Base-by-base conservation (phyloP, 2,888 invertebrate species). In the Drosophila sordidapex region DNA sequence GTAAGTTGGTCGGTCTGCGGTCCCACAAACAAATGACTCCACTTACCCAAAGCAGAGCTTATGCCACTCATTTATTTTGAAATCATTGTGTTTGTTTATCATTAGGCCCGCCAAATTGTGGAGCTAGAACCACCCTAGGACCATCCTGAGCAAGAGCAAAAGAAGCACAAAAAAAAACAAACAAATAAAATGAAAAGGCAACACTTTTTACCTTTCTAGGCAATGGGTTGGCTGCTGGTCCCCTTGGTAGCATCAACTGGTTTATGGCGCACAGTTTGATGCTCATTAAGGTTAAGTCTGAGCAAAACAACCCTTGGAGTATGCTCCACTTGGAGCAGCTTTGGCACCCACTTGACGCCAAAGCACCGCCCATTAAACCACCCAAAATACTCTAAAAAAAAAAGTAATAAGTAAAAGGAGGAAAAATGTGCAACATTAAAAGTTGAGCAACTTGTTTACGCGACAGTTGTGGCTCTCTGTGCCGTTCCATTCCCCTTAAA, bases 271-370 rank as follows among this genome's bases (percentile, higher is more conserved):
- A 76, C 79, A 84, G 83, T 80, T 82, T 83, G 83, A 78, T 80
- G 83, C 82, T 80, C 83, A 85, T 83, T 83, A 85, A 75, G 81
- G 83, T 77, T 83, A 84, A 82, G 82, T 79, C 84, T 68, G 46
- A 66, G 61, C 49, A 46, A 61, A 65, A 54, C 83, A 76, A 70
- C 76, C 70, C 80, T 80, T 60, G 43, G 51, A 53, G 56, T 51
- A 40, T 43, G 58, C 64, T 35, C 65, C 70, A 70, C 70, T 70
- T 54, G 53, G 54, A 27, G 62, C 56, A 38, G 56, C 36, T 56
- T 56, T 56, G 56, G 56, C 76, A 74, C 69, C 74, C 76, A 76
- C 79, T 76, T 59, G 48, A 76, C 49, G 57, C 35, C 54, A 35
- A 48, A 51, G 49, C 58, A 31, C 38, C 25, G 27, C 18, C 25